Percentiles rank a stretch among this genome's conserved stretches.
Conservation (phyloP, 2,797 vertebrate genomes). For the Rhabdophis nuchalis region DNA sequence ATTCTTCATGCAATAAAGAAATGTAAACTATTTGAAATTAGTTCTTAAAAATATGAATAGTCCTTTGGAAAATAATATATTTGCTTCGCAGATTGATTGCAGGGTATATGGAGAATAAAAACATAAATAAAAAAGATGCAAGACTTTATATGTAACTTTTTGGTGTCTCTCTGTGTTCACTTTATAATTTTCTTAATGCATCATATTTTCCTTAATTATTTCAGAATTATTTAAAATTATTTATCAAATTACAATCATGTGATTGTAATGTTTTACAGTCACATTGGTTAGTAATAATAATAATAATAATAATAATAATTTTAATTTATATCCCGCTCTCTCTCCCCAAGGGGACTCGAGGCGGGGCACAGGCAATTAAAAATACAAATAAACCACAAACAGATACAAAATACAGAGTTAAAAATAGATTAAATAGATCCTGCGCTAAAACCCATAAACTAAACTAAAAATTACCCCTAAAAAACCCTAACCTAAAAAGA, state of each 20-base stretch:
- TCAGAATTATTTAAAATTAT: not conserved
- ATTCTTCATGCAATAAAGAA: not conserved
- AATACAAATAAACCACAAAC: too few species aligned
- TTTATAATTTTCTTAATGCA: not conserved
- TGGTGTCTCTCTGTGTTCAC: not conserved
- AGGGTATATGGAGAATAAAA: not conserved
- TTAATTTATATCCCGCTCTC: too few species aligned
- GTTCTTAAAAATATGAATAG: not conserved
- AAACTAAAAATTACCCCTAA: too few species aligned
- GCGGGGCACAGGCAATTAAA: too few species aligned
- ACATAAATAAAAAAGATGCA: not conserved
- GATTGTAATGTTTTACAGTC: not conserved
- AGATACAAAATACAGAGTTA: too few species aligned
- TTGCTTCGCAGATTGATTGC: not conserved
- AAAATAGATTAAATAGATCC: too few species aligned
- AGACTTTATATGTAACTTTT: not conserved
- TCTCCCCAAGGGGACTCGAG: too few species aligned
- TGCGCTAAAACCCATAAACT: too few species aligned
- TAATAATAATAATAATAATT: too few species aligned
- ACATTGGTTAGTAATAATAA: too few species aligned
- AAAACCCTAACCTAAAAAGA: too few species aligned
- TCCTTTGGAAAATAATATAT: not conserved
- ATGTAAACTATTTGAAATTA: not conserved
- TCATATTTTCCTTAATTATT: not conserved
- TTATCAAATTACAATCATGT: not conserved